phyloP scores from a whole-genome alignment of 2,797 vertebrate genomes.

The Typhlichthys subterraneus region DNA sequence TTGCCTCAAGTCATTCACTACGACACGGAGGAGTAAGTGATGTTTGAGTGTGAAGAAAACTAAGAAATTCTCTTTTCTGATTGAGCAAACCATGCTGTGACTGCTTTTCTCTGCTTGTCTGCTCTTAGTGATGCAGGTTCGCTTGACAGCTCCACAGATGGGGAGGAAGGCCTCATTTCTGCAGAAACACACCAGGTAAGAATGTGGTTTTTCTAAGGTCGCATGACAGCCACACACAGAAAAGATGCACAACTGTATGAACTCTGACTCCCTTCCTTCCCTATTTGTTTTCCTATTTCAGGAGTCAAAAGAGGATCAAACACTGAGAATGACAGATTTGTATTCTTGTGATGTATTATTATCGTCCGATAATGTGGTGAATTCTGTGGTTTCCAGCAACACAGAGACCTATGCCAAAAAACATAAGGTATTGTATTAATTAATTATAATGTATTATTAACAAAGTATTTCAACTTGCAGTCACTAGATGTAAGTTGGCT shows the following conservation, averaged over 20 bases:
- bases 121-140: slow-evolving; percentile 52
- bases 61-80: too few relatives aligned
- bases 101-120: not conserved
- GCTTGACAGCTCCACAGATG: slow-evolving; percentile 56
- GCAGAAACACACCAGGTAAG: slow-evolving; percentile 53
- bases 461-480: too few relatives aligned
- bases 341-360: slow-evolving; percentile 8
- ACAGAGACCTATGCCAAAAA: slow-evolving; percentile 27
- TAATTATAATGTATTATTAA: not conserved
- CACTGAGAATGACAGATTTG: not conserved
- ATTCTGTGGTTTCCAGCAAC: slow-evolving; percentile 8
- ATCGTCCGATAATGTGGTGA: slow-evolving; percentile 9
- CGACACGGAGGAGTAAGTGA: slow-evolving; percentile 70
- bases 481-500: not conserved
- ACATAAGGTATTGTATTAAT: slow-evolving; percentile 42
- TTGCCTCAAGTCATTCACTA: slow-evolving; percentile 66
- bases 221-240: not conserved
- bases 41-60: slow-evolving; percentile 3
- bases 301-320: slow-evolving; percentile 49
- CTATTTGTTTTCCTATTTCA: slow-evolving; percentile 27
- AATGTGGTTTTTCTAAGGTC: not conserved
- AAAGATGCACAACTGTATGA: not conserved
- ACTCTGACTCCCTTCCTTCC: not conserved
- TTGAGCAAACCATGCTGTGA: not conserved
- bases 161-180: slow-evolving; percentile 56